Conservation (phyloP, 2,113 vertebrate genomes). For the Larimichthys polyactis region DNA sequence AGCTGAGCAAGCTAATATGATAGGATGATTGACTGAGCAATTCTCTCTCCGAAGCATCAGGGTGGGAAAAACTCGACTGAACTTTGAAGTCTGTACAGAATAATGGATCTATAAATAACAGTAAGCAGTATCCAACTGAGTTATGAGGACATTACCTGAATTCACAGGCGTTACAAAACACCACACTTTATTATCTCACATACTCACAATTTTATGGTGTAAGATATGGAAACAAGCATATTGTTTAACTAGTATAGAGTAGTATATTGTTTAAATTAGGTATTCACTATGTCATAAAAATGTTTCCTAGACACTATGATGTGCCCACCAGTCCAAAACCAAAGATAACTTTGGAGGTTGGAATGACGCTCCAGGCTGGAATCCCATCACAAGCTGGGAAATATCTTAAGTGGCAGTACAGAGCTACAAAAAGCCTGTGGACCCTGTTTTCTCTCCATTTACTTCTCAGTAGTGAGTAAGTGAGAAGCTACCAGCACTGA, state of each 20-base stretch:
- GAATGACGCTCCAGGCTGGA: background rate
- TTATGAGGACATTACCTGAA: background rate
- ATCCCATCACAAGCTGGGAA: slow-evolving; percentile 3
- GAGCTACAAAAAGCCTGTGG: slow-evolving; percentile 14
- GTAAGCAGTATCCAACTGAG: background rate
- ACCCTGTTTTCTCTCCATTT: slow-evolving; percentile 10
- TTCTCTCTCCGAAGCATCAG: slow-evolving; percentile 13
- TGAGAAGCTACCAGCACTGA: slow-evolving; percentile 36
- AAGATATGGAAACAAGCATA: background rate
- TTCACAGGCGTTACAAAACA: background rate
- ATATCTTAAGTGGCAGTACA: slow-evolving; percentile 20
- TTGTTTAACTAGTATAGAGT: no score
- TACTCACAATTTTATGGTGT: background rate
- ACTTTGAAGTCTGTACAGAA: background rate
- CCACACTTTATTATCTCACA: background rate
- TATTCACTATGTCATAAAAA: background rate
- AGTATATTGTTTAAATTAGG: no score
- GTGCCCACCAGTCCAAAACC: background rate
- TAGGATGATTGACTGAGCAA: background rate
- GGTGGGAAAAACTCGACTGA: background rate
- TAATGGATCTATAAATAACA: background rate
- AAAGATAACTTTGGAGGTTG: background rate
- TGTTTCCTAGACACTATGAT: background rate
- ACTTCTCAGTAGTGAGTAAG: slow-evolving; percentile 5
- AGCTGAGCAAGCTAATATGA: slow-evolving; percentile 17